Evolutionary conservation across 2,113 vertebrate species (phyloP).

Genomic region (Eira barbara): DNA sequence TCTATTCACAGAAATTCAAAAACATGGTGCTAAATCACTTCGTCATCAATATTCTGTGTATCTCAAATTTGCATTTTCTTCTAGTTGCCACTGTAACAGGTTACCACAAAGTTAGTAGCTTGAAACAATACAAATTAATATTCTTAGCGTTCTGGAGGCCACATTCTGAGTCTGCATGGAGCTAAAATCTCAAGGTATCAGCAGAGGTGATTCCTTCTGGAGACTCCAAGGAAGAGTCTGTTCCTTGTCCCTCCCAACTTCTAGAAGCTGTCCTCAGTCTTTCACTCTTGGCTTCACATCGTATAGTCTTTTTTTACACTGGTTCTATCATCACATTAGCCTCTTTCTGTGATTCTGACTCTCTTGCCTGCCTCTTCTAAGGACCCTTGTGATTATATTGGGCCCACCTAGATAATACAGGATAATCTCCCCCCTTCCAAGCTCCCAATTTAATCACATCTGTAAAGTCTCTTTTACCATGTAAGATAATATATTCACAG

Average conservation of each 20-base stretch:
- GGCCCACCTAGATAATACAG: not conserved
- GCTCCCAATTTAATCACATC: not conserved
- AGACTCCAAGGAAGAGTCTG: not conserved
- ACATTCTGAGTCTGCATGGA: not conserved
- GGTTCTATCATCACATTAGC: no score
- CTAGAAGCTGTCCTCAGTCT: not conserved
- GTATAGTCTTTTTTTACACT: not conserved
- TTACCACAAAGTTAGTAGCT: not conserved
- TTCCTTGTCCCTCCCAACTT: not conserved
- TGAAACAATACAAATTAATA: not conserved
- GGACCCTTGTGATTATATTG: not conserved
- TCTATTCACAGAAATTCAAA: not conserved
- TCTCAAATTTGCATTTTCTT: not conserved
- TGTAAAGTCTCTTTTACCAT: not conserved
- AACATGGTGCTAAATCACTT: not conserved
- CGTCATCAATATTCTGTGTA: not conserved
- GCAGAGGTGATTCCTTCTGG: not conserved
- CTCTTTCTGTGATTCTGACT: not conserved
- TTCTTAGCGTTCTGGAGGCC: not conserved
- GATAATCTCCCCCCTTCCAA: not conserved
- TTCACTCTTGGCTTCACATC: not conserved
- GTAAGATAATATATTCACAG: not conserved
- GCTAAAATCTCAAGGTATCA: not conserved
- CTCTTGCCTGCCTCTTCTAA: not conserved
- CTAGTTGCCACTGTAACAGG: not conserved